These are phyloP conservation scores for Catocala sponsa DNA, from an alignment of 2,888 invertebrate species.

Conservation along the genomic window DNA sequence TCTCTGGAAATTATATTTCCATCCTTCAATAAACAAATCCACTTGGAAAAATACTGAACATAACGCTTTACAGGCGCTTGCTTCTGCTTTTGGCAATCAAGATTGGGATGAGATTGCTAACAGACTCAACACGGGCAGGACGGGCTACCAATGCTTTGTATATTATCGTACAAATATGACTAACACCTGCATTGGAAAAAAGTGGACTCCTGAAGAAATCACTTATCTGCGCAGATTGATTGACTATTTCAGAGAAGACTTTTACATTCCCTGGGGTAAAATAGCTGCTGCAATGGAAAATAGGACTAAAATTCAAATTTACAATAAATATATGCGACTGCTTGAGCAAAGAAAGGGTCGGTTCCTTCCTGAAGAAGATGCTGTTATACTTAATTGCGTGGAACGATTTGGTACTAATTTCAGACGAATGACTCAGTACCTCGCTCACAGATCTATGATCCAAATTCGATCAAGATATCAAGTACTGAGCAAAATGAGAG, in stretches of 20 bases:
- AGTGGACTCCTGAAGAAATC: slow-evolving; percentile 92
- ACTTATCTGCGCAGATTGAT: slow-evolving; percentile 89
- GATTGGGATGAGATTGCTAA: slow-evolving; percentile 91
- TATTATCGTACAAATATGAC: slow-evolving; percentile 88
- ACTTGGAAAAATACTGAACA: slow-evolving; percentile 72
- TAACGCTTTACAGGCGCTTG: slow-evolving; percentile 61
- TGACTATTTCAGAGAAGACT: slow-evolving; percentile 89
- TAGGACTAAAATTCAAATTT: slow-evolving; percentile 90
- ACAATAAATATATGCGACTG: slow-evolving; percentile 85
- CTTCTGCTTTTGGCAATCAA: slow-evolving; percentile 75
- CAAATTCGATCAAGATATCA: slow-evolving; percentile 90
- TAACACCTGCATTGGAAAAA: slow-evolving; percentile 64
- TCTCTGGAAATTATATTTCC: slow-evolving; percentile 91
- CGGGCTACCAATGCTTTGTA: slow-evolving; percentile 91
- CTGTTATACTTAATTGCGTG: slow-evolving; percentile 89
- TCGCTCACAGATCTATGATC: slow-evolving; percentile 89
- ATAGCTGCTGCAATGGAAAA: slow-evolving; percentile 89
- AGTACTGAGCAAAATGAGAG: slow-evolving; percentile 76
- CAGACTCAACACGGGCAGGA: slow-evolving; percentile 87
- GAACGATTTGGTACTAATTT: slow-evolving; percentile 89
- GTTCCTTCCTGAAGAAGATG: slow-evolving; percentile 91
- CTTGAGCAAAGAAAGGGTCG: slow-evolving; percentile 86
- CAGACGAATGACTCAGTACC: slow-evolving; percentile 85
- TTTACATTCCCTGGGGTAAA: slow-evolving; percentile 92
- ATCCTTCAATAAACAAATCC: slow-evolving; percentile 89